Percentiles rank a stretch among this genome's conserved stretches.
phyloP scores from a whole-genome alignment of 2,797 vertebrate species.

The Stomatorhinus walkeri region DNA sequence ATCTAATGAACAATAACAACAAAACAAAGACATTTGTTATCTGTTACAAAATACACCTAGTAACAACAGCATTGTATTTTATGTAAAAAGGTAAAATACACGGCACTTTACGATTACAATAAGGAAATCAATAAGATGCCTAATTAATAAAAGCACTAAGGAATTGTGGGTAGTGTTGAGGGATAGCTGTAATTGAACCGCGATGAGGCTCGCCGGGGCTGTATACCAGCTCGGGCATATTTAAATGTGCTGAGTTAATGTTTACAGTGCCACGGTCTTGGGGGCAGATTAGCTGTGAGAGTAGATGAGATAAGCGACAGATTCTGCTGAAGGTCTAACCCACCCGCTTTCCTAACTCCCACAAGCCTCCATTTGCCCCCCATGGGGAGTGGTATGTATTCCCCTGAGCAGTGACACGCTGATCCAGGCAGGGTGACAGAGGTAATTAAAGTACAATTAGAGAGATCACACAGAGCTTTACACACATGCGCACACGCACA shows the following conservation, averaged over 20 bases:
- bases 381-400: neutral
- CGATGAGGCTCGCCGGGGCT: neutral
- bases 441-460: constrained; percentile 14
- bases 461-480: neutral
- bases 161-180: neutral
- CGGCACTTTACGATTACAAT: neutral
- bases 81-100: neutral
- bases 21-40: neutral
- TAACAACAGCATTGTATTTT: neutral
- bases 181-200: neutral
- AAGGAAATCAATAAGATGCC: neutral
- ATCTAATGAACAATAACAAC: neutral
- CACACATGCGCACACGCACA: neutral
- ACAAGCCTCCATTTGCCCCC: neutral
- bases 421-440: constrained; percentile 7
- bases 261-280: neutral
- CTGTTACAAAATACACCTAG: neutral
- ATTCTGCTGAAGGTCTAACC: neutral
- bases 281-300: neutral
- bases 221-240: neutral
- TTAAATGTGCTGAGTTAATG: constrained; percentile 5
- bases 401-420: neutral
- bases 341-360: neutral
- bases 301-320: neutral
- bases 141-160: neutral